A percentile compares a stretch with the other conserved stretches of the same genome.
Conservation (phyloP, 2,797 vertebrate species). For the Brachyalestes nurse region DNA sequence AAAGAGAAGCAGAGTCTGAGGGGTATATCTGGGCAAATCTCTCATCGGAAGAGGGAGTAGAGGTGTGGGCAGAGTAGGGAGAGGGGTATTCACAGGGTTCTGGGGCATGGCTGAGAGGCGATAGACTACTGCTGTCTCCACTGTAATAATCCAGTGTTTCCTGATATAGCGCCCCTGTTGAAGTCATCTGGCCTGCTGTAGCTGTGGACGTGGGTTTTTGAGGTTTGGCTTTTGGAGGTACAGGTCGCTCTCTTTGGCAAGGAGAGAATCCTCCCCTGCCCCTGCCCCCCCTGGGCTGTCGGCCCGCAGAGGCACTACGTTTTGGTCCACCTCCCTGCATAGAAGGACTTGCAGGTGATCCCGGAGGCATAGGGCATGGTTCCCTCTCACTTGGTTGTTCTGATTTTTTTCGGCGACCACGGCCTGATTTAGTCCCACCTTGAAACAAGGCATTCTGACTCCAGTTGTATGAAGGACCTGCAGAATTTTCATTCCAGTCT, state of each 20-base stretch:
- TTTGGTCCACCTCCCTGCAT: constrained; percentile 77
- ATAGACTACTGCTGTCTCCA: constrained; percentile 97
- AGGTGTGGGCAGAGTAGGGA: constrained; percentile 96
- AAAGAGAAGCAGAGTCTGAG: constrained; percentile 86
- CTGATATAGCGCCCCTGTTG: constrained; percentile 84
- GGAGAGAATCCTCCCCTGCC: constrained; percentile 88
- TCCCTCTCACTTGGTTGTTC: constrained; percentile 80
- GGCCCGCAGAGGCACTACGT: constrained; percentile 50
- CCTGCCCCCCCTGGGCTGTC: constrained; percentile 63
- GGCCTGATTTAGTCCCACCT: constrained; percentile 90
- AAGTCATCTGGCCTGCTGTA: constrained; percentile 66
- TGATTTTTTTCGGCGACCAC: constrained; percentile 93
- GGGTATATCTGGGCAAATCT: constrained; percentile 91
- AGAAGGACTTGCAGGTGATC: constrained; percentile 84
- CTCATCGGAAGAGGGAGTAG: constrained; percentile 96
- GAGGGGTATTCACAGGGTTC: constrained; percentile 95
- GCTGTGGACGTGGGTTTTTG: constrained; percentile 84
- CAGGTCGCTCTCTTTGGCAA: constrained; percentile 88
- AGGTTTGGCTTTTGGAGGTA: constrained; percentile 81
- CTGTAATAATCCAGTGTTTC: constrained; percentile 98
- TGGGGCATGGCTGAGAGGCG: constrained; percentile 90
- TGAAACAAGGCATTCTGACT: constrained; percentile 98
- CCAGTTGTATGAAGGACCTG: constrained; percentile 96
- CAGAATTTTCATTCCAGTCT: constrained; percentile 97
- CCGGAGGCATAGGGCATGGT: constrained; percentile 74